Conservation (phyloP, 2,797 vertebrate species). For the Acanthurus leucopareius region DNA sequence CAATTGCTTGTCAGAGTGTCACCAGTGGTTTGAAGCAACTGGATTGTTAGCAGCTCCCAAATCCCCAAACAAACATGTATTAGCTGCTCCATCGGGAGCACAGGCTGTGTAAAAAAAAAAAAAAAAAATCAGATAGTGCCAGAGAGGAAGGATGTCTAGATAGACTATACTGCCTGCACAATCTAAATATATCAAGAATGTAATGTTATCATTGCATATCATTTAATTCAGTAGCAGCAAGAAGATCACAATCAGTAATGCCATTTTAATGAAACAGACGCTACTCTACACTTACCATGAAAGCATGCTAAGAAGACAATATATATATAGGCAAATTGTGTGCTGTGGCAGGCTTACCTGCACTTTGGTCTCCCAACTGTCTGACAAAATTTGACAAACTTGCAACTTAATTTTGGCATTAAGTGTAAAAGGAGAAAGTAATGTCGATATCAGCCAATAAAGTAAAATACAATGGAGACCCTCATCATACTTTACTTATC, state of each 20-base stretch:
- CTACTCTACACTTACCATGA: background rate
- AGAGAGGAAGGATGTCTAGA: constrained; percentile 11
- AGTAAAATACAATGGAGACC: background rate
- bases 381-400: background rate
- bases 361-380: background rate
- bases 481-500: background rate
- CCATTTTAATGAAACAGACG: background rate
- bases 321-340: background rate
- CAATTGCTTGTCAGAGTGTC: constrained; percentile 45
- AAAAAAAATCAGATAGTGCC: background rate
- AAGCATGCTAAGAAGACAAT: background rate
- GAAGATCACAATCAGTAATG: background rate
- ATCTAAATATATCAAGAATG: constrained; percentile 15
- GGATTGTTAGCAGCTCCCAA: constrained; percentile 56
- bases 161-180: background rate
- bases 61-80: constrained; percentile 22
- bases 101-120: constrained; percentile 12
- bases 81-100: constrained; percentile 31
- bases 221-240: constrained; percentile 24
- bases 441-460: background rate
- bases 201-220: background rate
- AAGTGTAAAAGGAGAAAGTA: background rate
- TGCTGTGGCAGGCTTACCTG: background rate
- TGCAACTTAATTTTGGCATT: background rate
- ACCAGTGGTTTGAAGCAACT: constrained; percentile 24